These are phyloP conservation scores for Microctenopoma steveboyesi DNA, from an alignment of 2,797 vertebrate species.

Conservation along the genomic window DNA sequence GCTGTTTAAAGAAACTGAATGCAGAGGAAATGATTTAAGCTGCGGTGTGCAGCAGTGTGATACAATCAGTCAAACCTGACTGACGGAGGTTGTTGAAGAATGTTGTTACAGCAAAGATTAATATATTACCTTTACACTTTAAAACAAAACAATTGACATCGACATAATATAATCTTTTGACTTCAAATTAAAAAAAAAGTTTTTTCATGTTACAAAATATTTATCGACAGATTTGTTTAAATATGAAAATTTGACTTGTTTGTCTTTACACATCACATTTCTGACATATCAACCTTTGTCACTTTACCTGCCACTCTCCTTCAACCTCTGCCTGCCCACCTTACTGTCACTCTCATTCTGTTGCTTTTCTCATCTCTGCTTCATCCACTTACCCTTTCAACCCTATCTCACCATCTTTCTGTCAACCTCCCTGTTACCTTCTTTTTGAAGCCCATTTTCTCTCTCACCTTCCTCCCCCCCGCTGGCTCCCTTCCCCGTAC, in stretches of 20 bases:
- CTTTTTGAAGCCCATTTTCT: conserved; percentile 40
- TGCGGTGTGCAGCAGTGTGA: conserved; percentile 15
- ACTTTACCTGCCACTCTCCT: background rate
- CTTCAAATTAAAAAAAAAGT: conserved; percentile 19
- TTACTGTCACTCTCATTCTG: conserved; percentile 19
- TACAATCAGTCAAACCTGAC: conserved; percentile 60
- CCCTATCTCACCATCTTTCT: conserved; percentile 36
- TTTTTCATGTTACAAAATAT: conserved; percentile 12
- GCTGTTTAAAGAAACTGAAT: conserved; percentile 40
- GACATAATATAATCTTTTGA: conserved; percentile 11
- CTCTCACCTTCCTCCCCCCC: conserved; percentile 28
- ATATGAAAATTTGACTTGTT: conserved; percentile 12
- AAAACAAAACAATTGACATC: conserved; percentile 23
- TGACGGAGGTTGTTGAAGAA: conserved; percentile 21
- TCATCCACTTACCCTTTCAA: conserved; percentile 55
- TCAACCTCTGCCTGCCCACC: conserved; percentile 21
- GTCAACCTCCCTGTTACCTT: conserved; percentile 36
- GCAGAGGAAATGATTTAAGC: conserved; percentile 38
- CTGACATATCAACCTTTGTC: background rate
- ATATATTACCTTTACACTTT: conserved; percentile 46
- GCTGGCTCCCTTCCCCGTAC: background rate
- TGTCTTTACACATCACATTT: conserved; percentile 4
- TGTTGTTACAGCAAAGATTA: conserved; percentile 25
- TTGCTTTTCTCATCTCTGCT: conserved; percentile 34
- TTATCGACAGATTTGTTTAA: conserved; percentile 7